Evolutionary conservation across 2,888 invertebrate genomes (phyloP).

Genomic region (Hypercompe scribonia): DNA sequence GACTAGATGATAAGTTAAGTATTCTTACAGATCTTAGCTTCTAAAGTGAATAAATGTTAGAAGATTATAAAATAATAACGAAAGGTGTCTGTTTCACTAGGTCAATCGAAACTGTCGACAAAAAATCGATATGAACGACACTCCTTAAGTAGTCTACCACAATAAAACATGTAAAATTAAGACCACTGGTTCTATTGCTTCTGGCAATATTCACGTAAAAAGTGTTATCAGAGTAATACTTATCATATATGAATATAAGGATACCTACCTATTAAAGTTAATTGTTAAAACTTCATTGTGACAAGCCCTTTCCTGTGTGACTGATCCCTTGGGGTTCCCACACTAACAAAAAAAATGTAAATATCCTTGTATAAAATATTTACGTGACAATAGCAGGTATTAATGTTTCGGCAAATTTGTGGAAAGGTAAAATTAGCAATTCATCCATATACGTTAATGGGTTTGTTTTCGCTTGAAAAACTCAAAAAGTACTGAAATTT

Average conservation of each 20-base stretch:
- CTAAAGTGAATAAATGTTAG: no score
- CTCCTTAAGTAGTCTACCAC: not conserved
- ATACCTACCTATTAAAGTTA: not conserved
- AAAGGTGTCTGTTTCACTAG: not conserved
- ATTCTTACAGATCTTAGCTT: no score
- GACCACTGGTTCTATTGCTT: not conserved
- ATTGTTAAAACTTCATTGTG: not conserved
- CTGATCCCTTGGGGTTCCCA: not conserved
- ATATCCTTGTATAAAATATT: not conserved
- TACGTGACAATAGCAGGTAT: not conserved
- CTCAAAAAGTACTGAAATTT: no score
- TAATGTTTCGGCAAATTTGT: not conserved
- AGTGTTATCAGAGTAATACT: not conserved
- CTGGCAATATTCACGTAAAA: not conserved
- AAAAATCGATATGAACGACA: not conserved
- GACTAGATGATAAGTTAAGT: not conserved
- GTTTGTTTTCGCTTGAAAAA: no score
- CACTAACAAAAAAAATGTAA: not conserved
- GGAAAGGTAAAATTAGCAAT: no score
- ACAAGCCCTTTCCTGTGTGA: not conserved
- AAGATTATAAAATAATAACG: not conserved
- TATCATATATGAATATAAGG: not conserved
- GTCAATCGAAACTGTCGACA: no score
- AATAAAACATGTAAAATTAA: not conserved
- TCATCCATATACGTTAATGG: no score